Evolutionary conservation across 2,888 invertebrate species (phyloP).

Genomic region (Nomada lathburiana): DNA sequence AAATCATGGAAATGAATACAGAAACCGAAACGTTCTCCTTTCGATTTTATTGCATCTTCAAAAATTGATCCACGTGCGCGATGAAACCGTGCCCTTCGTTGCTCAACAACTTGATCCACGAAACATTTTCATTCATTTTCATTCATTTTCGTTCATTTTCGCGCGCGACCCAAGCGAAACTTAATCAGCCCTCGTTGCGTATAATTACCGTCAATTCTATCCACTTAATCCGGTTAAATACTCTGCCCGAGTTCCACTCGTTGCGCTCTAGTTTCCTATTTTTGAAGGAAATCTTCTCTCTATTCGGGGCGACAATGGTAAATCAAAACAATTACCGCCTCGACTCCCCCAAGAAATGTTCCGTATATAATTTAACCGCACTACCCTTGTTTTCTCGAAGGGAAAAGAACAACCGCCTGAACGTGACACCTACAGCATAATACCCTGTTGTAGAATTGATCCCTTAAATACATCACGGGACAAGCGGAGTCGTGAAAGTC

Average conservation of each 20-base stretch:
- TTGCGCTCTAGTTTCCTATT: not conserved
- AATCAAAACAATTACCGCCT: not conserved
- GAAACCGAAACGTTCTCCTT: not conserved
- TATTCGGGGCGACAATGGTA: not conserved
- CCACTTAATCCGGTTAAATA: too few species aligned
- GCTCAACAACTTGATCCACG: not conserved
- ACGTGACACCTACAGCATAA: constrained; percentile 48
- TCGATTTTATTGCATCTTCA: not conserved
- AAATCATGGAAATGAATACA: constrained; percentile 1
- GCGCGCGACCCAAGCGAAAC: too few species aligned
- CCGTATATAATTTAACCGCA: not conserved
- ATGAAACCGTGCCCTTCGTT: not conserved
- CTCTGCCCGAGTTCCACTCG: not conserved
- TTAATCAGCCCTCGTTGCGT: too few species aligned
- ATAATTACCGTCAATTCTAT: too few species aligned
- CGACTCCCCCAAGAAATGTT: not conserved
- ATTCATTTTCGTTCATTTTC: not conserved
- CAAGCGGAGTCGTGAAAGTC: not conserved
- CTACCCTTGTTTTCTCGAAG: too few species aligned
- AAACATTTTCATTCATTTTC: not conserved
- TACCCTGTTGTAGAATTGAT: constrained; percentile 55
- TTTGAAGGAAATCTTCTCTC: not conserved
- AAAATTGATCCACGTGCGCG: not conserved
- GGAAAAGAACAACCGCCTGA: constrained; percentile 27
- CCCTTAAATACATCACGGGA: constrained; percentile 41